Evolutionary conservation across 2,113 vertebrate species (phyloP), one percentile per base, ranked within the genome.

Genomic region (Haplochromis vanheusdeni): DNA sequence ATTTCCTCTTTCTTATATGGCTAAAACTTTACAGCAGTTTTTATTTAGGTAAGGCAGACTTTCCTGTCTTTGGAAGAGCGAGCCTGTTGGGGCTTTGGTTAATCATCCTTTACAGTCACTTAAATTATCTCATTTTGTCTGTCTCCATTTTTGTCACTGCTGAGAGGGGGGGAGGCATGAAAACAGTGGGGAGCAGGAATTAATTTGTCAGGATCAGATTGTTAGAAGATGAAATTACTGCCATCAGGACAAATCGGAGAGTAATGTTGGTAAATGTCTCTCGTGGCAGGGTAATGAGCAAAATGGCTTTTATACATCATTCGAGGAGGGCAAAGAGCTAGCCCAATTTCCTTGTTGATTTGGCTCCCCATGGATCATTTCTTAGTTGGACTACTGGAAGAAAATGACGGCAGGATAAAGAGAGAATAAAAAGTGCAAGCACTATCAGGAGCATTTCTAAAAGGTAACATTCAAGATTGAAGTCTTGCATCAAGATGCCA

Each of bases 1-100:
- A 98, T 97, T 97, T 97, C 97, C 97, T 97, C 97, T 96, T 96
- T 87, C 96, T 97, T 97, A 97, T 94, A 92, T 92, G 96, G 95
- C 94, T 95, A 47, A 91, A 94, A 91, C 89, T 84, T 93, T 92
- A 89, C 93, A 94, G 95, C 89, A 86, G 79, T 88, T 93, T 94
- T 89, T 93, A 93, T 96, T 89, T 82, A 95, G 96, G 91, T 89
- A 96, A 95, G 94, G 96, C 95, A 94, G 96, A 96, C 94, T 96
- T 95, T 95, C 93, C 96, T 95, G 94, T 89, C 96, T 93, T 91
- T 94, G 94, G 94, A 93, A 89, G 83, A 88, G 26, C 58, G 45
- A 91, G 94, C 94, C 96, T 85, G 86, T 45, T 23, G 85, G 95
- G 95, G 86, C 93, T 93, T 92, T 86, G 91, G 77, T 93, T 86